These are phyloP conservation scores for Eurytoma californica DNA, from an alignment of 2,888 invertebrate genomes.

Conservation along the genomic window DNA sequence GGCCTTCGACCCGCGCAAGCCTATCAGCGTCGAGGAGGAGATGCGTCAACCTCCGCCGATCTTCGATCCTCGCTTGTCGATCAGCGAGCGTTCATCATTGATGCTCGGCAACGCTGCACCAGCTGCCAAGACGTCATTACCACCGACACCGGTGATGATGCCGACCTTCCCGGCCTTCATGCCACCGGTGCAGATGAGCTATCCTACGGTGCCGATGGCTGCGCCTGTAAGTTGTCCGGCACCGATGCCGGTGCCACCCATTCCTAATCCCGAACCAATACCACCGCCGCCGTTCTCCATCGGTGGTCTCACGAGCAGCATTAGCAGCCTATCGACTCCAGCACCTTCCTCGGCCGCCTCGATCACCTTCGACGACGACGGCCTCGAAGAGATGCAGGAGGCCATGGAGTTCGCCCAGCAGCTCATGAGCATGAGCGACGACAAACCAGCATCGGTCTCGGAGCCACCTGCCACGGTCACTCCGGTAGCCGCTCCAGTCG, in stretches of 20 bases:
- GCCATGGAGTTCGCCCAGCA: constrained; percentile 71
- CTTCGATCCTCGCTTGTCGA: constrained; percentile 62
- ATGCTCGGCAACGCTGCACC: constrained; percentile 14
- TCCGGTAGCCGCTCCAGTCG: background rate
- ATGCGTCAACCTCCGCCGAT: constrained; percentile 59
- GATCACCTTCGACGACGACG: constrained; percentile 42
- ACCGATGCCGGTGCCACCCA: constrained; percentile 46
- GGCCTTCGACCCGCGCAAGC: constrained; percentile 58
- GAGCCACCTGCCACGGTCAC: constrained; percentile 29
- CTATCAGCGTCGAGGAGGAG: constrained; percentile 49
- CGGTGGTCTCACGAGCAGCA: constrained; percentile 4
- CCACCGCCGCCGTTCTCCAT: constrained; percentile 45
- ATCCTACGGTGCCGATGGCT: constrained; percentile 51
- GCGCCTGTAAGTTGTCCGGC: constrained; percentile 26
- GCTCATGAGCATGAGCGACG: constrained; percentile 66
- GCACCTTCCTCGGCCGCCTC: constrained; percentile 34
- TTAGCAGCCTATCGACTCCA: constrained; percentile 33
- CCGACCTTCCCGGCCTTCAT: constrained; percentile 47
- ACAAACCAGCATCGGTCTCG: background rate
- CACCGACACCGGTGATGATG: constrained; percentile 52
- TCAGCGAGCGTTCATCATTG: constrained; percentile 56
- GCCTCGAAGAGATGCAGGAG: constrained; percentile 69
- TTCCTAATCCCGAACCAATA: constrained; percentile 47
- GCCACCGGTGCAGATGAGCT: constrained; percentile 53
- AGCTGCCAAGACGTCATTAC: constrained; percentile 16